phyloP scores from a whole-genome alignment of 2,888 invertebrate genomes.

The Cephalotes varians region DNA sequence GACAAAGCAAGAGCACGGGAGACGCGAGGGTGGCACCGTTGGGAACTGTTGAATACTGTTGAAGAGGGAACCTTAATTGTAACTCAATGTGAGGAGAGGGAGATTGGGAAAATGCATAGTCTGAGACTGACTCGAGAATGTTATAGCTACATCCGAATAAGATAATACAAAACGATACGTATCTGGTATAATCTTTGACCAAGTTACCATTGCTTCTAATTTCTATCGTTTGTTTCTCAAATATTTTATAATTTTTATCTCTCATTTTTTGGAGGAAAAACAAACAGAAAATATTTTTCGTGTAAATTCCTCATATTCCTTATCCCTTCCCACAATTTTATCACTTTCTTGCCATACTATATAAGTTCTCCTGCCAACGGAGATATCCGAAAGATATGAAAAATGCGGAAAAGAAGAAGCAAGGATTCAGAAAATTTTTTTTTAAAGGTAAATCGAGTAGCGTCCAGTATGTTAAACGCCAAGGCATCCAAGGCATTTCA shows the following conservation, averaged over 20 bases:
- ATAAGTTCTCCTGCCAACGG: neutral
- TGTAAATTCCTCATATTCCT: neutral
- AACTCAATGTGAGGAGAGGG: constrained; percentile 11
- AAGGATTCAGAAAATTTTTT: neutral
- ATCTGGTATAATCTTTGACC: neutral
- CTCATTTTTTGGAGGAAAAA: neutral
- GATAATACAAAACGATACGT: neutral
- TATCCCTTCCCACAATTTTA: neutral
- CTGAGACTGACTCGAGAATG: neutral
- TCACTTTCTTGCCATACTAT: neutral
- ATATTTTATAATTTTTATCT: neutral
- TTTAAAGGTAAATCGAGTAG: neutral
- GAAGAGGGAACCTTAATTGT: constrained; percentile 60
- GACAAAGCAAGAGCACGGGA: constrained; percentile 50
- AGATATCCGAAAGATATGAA: neutral
- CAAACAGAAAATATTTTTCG: neutral
- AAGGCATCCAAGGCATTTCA: constrained; percentile 23
- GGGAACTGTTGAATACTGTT: constrained; percentile 35
- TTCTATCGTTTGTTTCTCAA: neutral
- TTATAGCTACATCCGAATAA: neutral
- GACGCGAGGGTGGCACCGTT: neutral
- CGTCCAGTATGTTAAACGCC: neutral
- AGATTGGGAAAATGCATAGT: constrained; percentile 28
- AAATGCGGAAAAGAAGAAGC: neutral
- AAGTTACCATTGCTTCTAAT: neutral